Base-by-base conservation (phyloP, 2,797 vertebrate genomes). In the Pogoniulus pusillus region DNA sequence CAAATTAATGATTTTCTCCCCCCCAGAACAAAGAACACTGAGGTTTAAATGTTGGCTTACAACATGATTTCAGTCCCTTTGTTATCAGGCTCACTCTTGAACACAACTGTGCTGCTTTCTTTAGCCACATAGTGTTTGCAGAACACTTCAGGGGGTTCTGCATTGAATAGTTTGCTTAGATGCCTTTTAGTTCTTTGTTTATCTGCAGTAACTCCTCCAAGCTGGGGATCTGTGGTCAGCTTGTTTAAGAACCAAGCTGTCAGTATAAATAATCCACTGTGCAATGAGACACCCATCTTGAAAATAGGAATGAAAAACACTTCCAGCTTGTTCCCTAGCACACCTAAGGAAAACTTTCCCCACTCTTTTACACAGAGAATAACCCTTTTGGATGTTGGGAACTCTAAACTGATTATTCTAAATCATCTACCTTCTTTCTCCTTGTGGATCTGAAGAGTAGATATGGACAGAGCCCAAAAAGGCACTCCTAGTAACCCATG, bases 241-340 rank as follows among this genome's bases (percentile, higher is more conserved):
- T 92, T 92, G 64, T 83, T 76, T 87, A 91, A 91, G 79, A 75
- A 65, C 19, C 39, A 65, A 49, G 27, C 49, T 82, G 55, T 70
- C 66, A 78, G 24, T 74, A 75, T 57, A 94, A 89, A 77, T 59
- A 90, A 77, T 5, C 4, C 7, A 30, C 59, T 53, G 15, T 24
- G 12, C 35, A 87, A 85, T 39, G 79, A 66, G 39, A 4, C 72
- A 93, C 76, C 39, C 20, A 26, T 41, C 77, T 54, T 57, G 18
- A 87, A 87, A 89, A 69, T 49, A 73, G 47, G 9, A 82, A 47
- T 3, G 39, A 65, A 85, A 66, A 57, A 26, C 0, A 87, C 47
- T 69, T 5, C 70, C 4, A 12, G 27, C 20, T 63, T 84, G 89
- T 87, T 35, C 35, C 24, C 51, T 62, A 64, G 47, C 17, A 74